phyloP scores from a whole-genome alignment of 2,888 invertebrate species.

The Diadromus collaris region DNA sequence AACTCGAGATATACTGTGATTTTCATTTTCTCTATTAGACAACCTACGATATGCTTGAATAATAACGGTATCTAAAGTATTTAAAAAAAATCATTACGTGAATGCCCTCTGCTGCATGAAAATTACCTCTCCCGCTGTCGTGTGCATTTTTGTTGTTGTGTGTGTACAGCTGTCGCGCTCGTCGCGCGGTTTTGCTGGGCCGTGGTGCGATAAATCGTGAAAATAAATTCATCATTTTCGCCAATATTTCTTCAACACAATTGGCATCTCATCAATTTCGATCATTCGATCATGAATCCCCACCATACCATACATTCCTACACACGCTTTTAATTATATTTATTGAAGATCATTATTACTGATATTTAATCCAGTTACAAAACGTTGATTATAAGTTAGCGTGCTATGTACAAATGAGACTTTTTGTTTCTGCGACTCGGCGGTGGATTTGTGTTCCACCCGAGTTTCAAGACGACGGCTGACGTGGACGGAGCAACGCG shows the following conservation, averaged over 20 bases:
- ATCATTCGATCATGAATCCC: background rate
- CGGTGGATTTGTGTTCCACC: background rate
- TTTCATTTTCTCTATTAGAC: conserved; percentile 42
- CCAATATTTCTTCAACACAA: background rate
- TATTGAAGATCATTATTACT: conserved; percentile 35
- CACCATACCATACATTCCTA: conserved; percentile 21
- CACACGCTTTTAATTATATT: conserved; percentile 35
- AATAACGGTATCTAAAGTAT: conserved; percentile 27
- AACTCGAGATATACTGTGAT: conserved; percentile 48
- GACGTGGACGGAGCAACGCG: conserved; percentile 52
- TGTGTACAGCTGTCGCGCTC: conserved; percentile 40
- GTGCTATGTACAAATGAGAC: conserved; percentile 53
- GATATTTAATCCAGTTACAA: conserved; percentile 43
- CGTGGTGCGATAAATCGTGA: background rate
- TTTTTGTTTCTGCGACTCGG: conserved; percentile 15
- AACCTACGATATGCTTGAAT: conserved; percentile 35
- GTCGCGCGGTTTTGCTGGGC: conserved; percentile 25
- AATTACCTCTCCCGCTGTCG: background rate
- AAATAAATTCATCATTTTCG: background rate
- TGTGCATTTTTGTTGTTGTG: conserved; percentile 14
- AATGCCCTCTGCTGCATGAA: conserved; percentile 11
- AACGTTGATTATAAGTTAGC: conserved; percentile 55
- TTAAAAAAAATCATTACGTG: conserved; percentile 6
- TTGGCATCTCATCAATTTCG: background rate
- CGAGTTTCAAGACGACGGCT: conserved; percentile 16